Conservation (phyloP, 2,797 vertebrate genomes). For the Gouania willdenowi region DNA sequence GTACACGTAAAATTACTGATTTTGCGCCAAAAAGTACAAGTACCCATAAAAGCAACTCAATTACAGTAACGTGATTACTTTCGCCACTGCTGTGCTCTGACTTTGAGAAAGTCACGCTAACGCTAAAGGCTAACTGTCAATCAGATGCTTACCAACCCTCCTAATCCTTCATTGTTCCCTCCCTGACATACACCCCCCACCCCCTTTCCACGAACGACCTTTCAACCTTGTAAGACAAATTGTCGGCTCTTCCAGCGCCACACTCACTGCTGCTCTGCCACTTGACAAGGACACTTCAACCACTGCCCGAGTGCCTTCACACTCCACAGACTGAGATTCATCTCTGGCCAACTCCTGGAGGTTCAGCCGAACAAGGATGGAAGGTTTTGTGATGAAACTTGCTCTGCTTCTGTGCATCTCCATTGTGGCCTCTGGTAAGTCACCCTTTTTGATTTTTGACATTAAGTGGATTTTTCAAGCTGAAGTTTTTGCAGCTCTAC, state of each 20-base stretch:
- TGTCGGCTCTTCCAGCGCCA: conserved; percentile 26
- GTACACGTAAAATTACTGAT: no score
- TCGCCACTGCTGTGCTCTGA: neutral
- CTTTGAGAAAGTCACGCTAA: neutral
- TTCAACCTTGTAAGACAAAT: conserved; percentile 38
- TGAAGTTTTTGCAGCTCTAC: neutral
- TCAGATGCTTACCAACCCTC: conserved; percentile 8
- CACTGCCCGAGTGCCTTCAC: conserved; percentile 14
- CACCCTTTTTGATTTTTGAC: neutral
- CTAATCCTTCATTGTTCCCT: conserved; percentile 3
- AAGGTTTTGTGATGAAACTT: conserved; percentile 21
- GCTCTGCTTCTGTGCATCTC: conserved; percentile 49
- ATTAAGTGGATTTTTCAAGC: neutral
- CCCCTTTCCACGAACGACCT: conserved; percentile 23
- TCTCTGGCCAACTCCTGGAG: conserved; percentile 13
- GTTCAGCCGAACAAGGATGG: conserved; percentile 47
- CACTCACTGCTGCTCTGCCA: conserved; percentile 28
- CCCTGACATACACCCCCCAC: neutral
- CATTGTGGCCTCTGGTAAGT: conserved; percentile 60
- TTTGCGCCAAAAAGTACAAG: no score
- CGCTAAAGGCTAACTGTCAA: neutral
- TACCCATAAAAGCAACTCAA: no score
- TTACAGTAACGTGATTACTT: no score
- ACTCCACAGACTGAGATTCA: conserved; percentile 21
- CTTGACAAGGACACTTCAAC: conserved; percentile 33